A percentile compares a stretch with the other conserved stretches of the same genome.
Conservation (phyloP, 2,797 vertebrate genomes). For the Acrocephalus scirpaceus region DNA sequence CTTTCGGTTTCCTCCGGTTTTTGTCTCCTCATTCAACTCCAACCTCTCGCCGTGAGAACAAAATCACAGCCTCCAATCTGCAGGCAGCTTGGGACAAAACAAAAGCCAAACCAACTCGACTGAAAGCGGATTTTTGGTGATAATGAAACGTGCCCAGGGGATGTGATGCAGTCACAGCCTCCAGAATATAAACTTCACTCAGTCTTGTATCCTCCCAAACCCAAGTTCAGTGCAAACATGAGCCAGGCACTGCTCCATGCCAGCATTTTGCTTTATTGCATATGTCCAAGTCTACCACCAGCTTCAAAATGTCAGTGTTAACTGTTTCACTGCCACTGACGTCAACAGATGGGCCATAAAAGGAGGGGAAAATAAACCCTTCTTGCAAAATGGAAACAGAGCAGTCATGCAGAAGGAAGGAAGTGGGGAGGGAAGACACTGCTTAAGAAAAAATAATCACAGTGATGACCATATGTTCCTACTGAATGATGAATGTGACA, state of each 20-base stretch:
- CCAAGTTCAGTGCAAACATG: neutral
- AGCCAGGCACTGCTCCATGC: neutral
- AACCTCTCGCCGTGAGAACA: neutral
- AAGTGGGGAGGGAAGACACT: neutral
- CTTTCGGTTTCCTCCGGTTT: neutral
- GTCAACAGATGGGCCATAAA: neutral
- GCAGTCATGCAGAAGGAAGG: neutral
- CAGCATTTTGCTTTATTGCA: neutral
- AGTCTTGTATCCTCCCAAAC: neutral
- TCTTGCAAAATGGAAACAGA: neutral
- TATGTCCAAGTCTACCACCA: neutral
- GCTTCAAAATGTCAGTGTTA: neutral
- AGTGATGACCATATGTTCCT: neutral
- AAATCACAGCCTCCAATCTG: neutral
- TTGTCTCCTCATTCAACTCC: neutral
- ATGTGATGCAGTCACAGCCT: neutral
- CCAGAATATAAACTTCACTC: neutral
- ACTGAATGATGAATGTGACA: neutral
- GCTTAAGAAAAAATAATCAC: neutral
- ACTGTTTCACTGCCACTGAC: neutral
- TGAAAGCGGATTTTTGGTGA: neutral
- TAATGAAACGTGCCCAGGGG: neutral
- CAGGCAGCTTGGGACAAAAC: neutral
- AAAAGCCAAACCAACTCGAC: neutral
- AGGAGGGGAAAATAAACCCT: neutral